phyloP scores from a whole-genome alignment of 2,888 invertebrate genomes.

The Pollenia labialis region DNA sequence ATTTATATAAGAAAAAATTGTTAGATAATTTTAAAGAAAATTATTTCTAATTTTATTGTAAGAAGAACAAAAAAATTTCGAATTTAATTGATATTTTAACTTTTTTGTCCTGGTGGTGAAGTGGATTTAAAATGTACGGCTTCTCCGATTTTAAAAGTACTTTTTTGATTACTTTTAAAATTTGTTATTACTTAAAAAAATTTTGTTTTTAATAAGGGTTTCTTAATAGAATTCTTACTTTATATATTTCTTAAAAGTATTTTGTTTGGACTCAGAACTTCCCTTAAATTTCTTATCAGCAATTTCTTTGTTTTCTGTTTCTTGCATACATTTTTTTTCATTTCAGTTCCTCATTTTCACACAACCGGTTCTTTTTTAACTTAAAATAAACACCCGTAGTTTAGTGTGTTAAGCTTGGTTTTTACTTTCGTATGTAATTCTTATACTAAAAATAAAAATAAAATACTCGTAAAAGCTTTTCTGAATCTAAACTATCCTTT shows the following conservation, averaged over 20 bases:
- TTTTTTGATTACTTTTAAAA: no score
- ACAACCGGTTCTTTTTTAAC: conserved; percentile 8
- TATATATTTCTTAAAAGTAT: neutral
- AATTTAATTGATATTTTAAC: no score
- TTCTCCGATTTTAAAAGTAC: no score
- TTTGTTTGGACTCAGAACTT: neutral
- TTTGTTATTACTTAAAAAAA: no score
- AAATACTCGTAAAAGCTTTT: conserved; percentile 65
- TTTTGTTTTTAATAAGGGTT: no score
- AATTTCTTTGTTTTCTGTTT: neutral
- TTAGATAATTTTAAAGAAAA: no score
- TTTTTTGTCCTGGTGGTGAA: no score
- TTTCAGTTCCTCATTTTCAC: conserved; percentile 18
- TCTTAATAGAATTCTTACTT: no score
- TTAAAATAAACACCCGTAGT: conserved; percentile 61
- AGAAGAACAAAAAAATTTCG: no score
- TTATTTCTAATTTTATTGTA: no score
- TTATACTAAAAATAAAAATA: conserved; percentile 4
- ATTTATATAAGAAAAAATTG: no score
- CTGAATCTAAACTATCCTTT: conserved; percentile 69
- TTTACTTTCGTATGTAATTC: conserved; percentile 50
- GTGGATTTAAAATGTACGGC: no score
- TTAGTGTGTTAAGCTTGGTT: conserved; percentile 71
- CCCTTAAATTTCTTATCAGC: neutral
- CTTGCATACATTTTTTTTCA: neutral